Base-by-base conservation (phyloP, 2,888 invertebrate species). In the Eupithecia subfuscata region DNA sequence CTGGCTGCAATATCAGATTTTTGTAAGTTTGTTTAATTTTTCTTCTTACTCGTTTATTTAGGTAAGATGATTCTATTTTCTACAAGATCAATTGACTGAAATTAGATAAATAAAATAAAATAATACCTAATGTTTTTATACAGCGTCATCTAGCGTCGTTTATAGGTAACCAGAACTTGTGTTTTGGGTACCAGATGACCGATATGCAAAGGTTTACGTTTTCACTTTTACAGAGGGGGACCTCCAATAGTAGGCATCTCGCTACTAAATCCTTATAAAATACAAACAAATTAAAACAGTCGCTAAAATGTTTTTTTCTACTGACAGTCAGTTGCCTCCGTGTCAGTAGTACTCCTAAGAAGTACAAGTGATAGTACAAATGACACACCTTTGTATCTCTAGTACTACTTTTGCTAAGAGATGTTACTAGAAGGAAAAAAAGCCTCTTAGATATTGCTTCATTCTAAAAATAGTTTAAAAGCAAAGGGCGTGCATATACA, bases 1-100 rank as follows among this genome's bases (percentile, higher is more conserved):
- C 45, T 67, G 68, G 40, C 12, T 43, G 65, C 70, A 14, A 16
- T 67, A 63, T 64, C 70, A 9, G 64, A 64, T 65, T 37, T 16
- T 16, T 68, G 37, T 40, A 40, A 67, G 40, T 18, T 64, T 56
- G 9, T 22, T 9, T 18, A 8, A 48, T n/a, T n/a, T n/a, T 48
- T 8, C 43, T 48, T 45, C 45, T 6, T 52, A 7, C 52, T 9
- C 1, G n/a, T 52, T n/a, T 8, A 52, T n/a, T 8, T 18, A 18
- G 18, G 18, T 9, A 8, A 52, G n/a, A 8, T 9, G n/a, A 18
- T 48, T 48, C 0, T 16, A 45, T 45, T 45, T 16, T 45, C 16
- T 45, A 45, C 16, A 45, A 48, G 18, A 48, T 18, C 7, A 18
- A 18, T 3, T 7, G 18, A 48, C 14, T 3, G 40, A 45, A 14